phyloP scores from a whole-genome alignment of 1,140 invertebrate genomes.

The Tyrophagus putrescentiae region DNA sequence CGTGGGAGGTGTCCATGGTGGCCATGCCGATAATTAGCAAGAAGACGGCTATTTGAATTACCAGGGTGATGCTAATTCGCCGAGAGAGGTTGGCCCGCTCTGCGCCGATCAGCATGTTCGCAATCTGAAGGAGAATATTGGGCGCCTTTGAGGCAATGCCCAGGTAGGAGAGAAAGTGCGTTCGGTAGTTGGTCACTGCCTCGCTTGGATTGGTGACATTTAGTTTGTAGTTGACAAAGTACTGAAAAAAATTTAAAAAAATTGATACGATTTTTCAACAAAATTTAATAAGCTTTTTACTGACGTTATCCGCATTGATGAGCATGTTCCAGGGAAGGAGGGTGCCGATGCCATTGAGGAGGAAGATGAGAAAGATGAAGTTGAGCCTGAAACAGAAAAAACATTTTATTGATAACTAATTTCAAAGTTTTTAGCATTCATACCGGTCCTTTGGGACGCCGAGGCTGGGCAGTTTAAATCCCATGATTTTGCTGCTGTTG shows the following conservation, averaged over 20 bases:
- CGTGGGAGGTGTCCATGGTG: slow-evolving; percentile 65
- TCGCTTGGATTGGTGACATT: slow-evolving; percentile 31
- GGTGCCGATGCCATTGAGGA: slow-evolving; percentile 83
- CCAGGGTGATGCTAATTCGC: slow-evolving; percentile 73
- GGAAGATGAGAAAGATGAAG: slow-evolving; percentile 72
- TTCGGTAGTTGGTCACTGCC: slow-evolving; percentile 47
- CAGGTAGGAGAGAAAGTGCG: slow-evolving; percentile 63
- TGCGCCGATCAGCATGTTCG: slow-evolving; percentile 79
- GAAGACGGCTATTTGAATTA: slow-evolving; percentile 71
- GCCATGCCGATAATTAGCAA: slow-evolving; percentile 75
- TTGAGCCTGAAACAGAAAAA: slow-evolving; percentile 44
- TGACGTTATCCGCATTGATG: slow-evolving; percentile 76
- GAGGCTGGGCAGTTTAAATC: no score
- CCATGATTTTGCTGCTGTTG: no score
- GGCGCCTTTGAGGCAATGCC: slow-evolving; percentile 78
- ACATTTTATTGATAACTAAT: no score
- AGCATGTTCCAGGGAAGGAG: slow-evolving; percentile 99
- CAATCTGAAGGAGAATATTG: slow-evolving; percentile 82
- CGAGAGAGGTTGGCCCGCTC: slow-evolving; percentile 55
- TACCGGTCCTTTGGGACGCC: no score
- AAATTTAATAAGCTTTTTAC: slow-evolving; percentile 30
- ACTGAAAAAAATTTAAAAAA: slow-evolving; percentile 39
- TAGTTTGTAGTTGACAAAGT: slow-evolving; percentile 82
- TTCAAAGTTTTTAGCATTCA: no score
- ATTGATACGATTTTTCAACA: not conserved